phyloP scores from a whole-genome alignment of 1,140 invertebrate genomes.

The Nasonia vitripennis region DNA sequence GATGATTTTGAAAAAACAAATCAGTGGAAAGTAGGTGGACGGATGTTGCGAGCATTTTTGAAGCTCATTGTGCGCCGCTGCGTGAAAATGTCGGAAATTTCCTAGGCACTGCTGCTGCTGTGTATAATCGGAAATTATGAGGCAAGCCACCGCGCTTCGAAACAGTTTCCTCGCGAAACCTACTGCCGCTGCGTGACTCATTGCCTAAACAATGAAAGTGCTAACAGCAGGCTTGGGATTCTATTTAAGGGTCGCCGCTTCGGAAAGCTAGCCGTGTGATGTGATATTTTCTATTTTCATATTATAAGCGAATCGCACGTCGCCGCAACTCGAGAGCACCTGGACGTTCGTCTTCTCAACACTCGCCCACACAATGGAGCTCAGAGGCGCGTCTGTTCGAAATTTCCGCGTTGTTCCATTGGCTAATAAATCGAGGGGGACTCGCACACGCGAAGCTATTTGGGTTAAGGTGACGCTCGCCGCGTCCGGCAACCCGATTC shows the following conservation, averaged over 20 bases:
- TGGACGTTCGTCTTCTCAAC: not conserved
- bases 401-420: not conserved
- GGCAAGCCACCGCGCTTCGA: not conserved
- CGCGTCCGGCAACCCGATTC: not conserved
- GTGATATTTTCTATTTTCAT: not conserved
- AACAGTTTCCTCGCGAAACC: not conserved
- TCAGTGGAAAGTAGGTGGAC: not conserved
- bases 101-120: not conserved
- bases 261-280: too few species aligned
- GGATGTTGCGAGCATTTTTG: not conserved
- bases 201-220: not conserved
- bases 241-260: not conserved
- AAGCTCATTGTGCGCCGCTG: not conserved
- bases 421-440: not conserved
- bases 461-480: not conserved
- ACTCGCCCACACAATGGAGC: not conserved
- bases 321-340: not conserved
- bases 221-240: not conserved
- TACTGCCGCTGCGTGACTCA: not conserved
- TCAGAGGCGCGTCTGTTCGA: too few species aligned
- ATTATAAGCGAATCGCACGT: not conserved
- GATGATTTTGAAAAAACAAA: not conserved
- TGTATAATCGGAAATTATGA: slow-evolving; percentile 4
- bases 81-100: not conserved
- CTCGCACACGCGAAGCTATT: not conserved